Percentiles rank a stretch among this genome's conserved stretches.
These are phyloP conservation scores for Micrasema minimum DNA, from an alignment of 1,140 invertebrate species.

Conservation along the genomic window DNA sequence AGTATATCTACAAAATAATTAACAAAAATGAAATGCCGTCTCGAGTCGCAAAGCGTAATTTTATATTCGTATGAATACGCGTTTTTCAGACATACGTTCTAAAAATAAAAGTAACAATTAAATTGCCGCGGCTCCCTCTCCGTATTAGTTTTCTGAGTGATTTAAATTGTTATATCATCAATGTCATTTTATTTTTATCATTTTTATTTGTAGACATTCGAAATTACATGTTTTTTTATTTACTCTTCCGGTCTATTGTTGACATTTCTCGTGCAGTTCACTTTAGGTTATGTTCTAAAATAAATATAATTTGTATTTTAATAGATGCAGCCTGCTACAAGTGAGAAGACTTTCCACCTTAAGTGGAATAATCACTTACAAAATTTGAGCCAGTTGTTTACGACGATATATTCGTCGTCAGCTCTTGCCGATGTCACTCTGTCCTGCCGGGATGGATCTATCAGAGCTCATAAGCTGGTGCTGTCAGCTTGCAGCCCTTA, in stretches of 20 bases:
- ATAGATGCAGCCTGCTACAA: conserved; percentile 67
- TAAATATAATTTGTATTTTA: conserved; percentile 55
- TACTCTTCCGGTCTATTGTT: conserved; percentile 23
- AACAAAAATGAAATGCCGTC: conserved; percentile 39
- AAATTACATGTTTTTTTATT: no score
- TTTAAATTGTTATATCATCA: conserved; percentile 30
- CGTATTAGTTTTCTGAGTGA: conserved; percentile 3
- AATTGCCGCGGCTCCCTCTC: conserved; percentile 21
- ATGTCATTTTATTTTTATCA: conserved; percentile 14
- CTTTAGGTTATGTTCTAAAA: conserved; percentile 23
- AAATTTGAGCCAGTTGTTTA: conserved; percentile 77
- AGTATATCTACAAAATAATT: conserved; percentile 42
- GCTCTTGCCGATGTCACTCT: conserved; percentile 75
- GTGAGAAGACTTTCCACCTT: conserved; percentile 76
- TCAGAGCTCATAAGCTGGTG: conserved; percentile 77
- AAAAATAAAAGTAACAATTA: conserved; percentile 40
- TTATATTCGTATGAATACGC: conserved; percentile 37
- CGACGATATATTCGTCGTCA: conserved; percentile 75
- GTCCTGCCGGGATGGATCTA: conserved; percentile 72
- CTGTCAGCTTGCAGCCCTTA: conserved; percentile 81
- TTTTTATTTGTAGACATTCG: not conserved
- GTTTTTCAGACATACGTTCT: conserved; percentile 40
- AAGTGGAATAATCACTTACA: conserved; percentile 81
- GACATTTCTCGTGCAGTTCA: conserved; percentile 30
- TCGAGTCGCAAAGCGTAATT: conserved; percentile 32